These are phyloP conservation scores for Cyclura pinguis DNA, from an alignment of 2,797 vertebrate species.

Conservation along the genomic window DNA sequence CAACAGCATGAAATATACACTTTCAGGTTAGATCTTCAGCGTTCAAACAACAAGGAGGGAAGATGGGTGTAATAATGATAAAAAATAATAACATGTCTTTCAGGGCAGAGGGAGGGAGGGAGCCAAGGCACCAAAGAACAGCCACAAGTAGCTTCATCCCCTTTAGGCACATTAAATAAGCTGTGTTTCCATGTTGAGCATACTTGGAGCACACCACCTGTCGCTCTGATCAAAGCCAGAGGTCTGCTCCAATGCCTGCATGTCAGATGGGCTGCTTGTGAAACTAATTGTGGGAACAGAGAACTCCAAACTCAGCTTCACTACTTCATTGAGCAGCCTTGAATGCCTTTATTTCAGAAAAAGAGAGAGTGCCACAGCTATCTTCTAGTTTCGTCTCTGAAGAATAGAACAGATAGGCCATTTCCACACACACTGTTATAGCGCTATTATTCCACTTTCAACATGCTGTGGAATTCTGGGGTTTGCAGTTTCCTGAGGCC, in stretches of 20 bases:
- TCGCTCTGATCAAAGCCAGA: slow-evolving; percentile 73
- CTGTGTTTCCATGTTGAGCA: slow-evolving; percentile 36
- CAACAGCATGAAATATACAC: neutral
- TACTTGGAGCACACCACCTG: slow-evolving; percentile 57
- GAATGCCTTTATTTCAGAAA: slow-evolving; percentile 31
- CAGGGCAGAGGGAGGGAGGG: neutral
- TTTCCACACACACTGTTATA: too few species aligned
- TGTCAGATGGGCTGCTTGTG: slow-evolving; percentile 70
- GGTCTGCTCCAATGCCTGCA: slow-evolving; percentile 31
- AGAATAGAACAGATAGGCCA: neutral
- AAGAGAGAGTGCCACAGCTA: slow-evolving; percentile 41
- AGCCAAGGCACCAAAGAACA: neutral
- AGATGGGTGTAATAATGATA: neutral
- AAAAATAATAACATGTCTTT: slow-evolving; percentile 12
- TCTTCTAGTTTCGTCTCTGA: slow-evolving; percentile 47
- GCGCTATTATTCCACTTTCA: too few species aligned
- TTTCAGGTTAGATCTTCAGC: neutral
- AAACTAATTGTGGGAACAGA: slow-evolving; percentile 60
- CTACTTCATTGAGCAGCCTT: slow-evolving; percentile 51
- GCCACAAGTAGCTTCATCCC: neutral
- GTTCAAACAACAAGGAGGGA: neutral
- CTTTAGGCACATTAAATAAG: slow-evolving; percentile 48
- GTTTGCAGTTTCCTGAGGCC: too few species aligned
- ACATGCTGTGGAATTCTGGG: too few species aligned
- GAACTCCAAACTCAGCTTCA: slow-evolving; percentile 47